Base-by-base conservation (phyloP, 2,113 vertebrate species). In the Sinosuthora webbiana region DNA sequence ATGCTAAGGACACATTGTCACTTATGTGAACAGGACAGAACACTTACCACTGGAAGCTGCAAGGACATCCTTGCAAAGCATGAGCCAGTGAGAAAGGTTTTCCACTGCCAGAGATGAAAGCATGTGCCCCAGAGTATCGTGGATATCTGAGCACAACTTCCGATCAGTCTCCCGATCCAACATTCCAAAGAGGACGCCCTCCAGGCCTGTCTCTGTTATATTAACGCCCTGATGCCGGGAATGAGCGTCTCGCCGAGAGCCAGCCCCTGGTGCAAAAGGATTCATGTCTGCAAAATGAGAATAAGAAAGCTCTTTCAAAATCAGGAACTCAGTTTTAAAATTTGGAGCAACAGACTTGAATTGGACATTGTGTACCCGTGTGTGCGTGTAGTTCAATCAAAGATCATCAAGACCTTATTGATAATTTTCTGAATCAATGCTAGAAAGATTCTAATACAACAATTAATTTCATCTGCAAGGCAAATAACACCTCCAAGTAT, bases 121-220 rank as follows among this genome's bases (percentile, higher is more conserved):
- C 99, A 99, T 99, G 95, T 99, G 99, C 15, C 99, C 99, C 95
- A 99, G 97, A 6, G 99, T 99, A 97, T 99, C 99, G 0, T 99
- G 99, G 95, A 99, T 99, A 95, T 99, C 99, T 28, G 99, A 99
- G 96, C 99, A 99, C 68, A 99, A 86, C 96, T 99, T 99, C 91
- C 99, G 95, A 95, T 99, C 99, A 0, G 99, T 99, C 97, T 99
- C 99, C 4, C 99, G 98, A 96, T 99, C 99, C 97, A 99, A 88
- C 99, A 99, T 99, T 57, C 99, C 99, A 84, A 99, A 99, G 37
- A 99, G 98, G 70, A 99, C 99, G 2, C 99, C 99, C 96, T 99
- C 99, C 4, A 99, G 98, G 45, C 99, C 99, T 0, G 99, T 99
- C 96, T 99, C 99, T 25, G 99, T 99, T 97, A 99, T 99, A 89